These are phyloP conservation scores for Telenomus remus DNA, from an alignment of 1,140 invertebrate genomes.

Conservation along the genomic window DNA sequence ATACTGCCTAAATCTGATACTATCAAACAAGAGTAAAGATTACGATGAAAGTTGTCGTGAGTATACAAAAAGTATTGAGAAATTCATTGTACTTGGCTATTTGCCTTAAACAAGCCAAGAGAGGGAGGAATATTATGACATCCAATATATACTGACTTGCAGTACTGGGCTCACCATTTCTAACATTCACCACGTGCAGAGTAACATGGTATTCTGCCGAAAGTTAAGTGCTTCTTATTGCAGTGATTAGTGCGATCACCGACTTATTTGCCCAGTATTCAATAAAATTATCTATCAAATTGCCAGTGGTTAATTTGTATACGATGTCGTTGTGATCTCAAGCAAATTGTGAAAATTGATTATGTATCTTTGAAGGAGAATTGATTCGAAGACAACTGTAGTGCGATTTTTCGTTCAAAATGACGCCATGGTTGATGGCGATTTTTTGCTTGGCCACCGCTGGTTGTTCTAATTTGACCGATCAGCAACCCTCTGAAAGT, in stretches of 20 bases:
- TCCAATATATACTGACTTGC: conserved; percentile 70
- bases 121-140: conserved; percentile 70
- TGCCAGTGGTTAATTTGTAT: too few species aligned
- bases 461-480: conserved; percentile 70
- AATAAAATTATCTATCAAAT: conserved; percentile 7
- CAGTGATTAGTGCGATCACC: conserved; percentile 62
- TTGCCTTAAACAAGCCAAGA: conserved; percentile 25
- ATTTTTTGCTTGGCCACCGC: conserved; percentile 71
- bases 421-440: conserved; percentile 74
- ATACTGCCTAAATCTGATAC: too few species aligned
- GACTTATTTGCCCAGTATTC: conserved; percentile 51
- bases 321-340: too few species aligned
- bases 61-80: too few species aligned
- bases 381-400: not conserved
- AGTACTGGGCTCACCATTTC: conserved; percentile 70
- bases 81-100: too few species aligned
- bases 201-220: conserved; percentile 74
- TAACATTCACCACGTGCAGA: conserved; percentile 74
- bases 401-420: conserved; percentile 64
- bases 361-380: not conserved
- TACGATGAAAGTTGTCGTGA: too few species aligned
- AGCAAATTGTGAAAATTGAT: not conserved
- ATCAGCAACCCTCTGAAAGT: conserved; percentile 73
- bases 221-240: conserved; percentile 63
- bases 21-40: too few species aligned